Conservation (phyloP, 2,888 invertebrate genomes). For the Galerucella calmariensis region DNA sequence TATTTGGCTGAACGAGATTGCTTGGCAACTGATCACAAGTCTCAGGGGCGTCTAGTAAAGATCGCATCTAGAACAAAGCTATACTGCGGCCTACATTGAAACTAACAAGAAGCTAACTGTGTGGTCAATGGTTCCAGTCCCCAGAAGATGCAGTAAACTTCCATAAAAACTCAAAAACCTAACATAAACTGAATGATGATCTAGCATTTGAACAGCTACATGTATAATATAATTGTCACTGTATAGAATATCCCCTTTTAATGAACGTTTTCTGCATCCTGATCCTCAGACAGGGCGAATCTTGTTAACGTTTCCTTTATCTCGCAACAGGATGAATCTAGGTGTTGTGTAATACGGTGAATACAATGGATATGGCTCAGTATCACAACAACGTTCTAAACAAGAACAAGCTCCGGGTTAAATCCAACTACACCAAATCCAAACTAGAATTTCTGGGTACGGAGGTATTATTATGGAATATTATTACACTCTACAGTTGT, state of each 20-base stretch:
- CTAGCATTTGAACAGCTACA: neutral
- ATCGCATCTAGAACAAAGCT: too few relatives aligned
- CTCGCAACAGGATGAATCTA: neutral
- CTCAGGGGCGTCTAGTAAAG: too few relatives aligned
- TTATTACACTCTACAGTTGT: neutral
- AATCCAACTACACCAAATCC: neutral
- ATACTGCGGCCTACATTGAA: too few relatives aligned
- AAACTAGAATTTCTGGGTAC: neutral
- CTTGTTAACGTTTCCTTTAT: conserved; percentile 4
- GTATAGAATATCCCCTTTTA: neutral
- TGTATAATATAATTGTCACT: neutral
- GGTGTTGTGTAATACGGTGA: neutral
- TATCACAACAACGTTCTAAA: neutral
- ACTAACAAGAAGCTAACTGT: too few relatives aligned
- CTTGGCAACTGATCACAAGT: too few relatives aligned
- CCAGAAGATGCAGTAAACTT: too few relatives aligned
- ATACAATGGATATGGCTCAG: conserved; percentile 1
- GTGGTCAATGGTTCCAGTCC: too few relatives aligned
- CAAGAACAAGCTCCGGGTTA: conserved; percentile 1
- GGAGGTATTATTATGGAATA: conserved; percentile 8
- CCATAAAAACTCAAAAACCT: neutral
- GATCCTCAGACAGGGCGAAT: neutral
- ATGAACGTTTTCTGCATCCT: neutral
- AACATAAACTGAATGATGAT: neutral
- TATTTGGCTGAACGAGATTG: too few relatives aligned